These are phyloP conservation scores for Rapana venosa DNA, from an alignment of 2,888 invertebrate species.

Conservation along the genomic window DNA sequence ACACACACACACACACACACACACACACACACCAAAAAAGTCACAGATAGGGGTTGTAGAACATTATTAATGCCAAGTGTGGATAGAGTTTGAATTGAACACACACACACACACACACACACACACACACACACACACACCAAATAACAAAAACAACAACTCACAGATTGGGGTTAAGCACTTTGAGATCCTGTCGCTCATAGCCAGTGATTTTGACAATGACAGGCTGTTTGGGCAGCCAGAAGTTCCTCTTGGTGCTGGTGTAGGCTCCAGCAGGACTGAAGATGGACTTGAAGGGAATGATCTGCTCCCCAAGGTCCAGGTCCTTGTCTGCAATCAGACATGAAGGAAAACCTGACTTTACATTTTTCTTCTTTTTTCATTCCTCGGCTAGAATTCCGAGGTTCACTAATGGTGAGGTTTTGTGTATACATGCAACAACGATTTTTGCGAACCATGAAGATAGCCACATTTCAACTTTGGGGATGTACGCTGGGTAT, in stretches of 20 bases:
- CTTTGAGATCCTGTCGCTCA: conserved; percentile 87
- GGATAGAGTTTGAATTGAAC: not conserved
- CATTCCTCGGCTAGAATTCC: too few species aligned
- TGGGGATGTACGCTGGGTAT: too few species aligned
- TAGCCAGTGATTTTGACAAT: conserved; percentile 87
- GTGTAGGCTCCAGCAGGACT: conserved; percentile 30
- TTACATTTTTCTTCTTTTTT: too few species aligned
- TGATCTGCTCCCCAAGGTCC: conserved; percentile 33
- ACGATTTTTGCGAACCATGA: too few species aligned
- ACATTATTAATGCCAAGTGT: too few species aligned
- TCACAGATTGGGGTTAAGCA: conserved; percentile 93
- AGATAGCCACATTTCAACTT: too few species aligned
- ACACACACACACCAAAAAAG: too few species aligned
- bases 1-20: too few species aligned
- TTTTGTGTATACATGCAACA: too few species aligned
- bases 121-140: not conserved
- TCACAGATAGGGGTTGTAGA: too few species aligned
- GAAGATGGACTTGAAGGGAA: conserved; percentile 41
- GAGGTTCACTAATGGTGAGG: too few species aligned
- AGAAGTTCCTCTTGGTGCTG: conserved; percentile 79
- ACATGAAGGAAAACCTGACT: not conserved
- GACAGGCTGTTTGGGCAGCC: conserved; percentile 89
- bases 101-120: conserved; percentile 44
- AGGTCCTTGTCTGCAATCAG: not conserved
- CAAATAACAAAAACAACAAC: conserved; percentile 75